Evolutionary conservation across 2,113 vertebrate genomes (phyloP).

Genomic region (Heteronetta atricapilla): DNA sequence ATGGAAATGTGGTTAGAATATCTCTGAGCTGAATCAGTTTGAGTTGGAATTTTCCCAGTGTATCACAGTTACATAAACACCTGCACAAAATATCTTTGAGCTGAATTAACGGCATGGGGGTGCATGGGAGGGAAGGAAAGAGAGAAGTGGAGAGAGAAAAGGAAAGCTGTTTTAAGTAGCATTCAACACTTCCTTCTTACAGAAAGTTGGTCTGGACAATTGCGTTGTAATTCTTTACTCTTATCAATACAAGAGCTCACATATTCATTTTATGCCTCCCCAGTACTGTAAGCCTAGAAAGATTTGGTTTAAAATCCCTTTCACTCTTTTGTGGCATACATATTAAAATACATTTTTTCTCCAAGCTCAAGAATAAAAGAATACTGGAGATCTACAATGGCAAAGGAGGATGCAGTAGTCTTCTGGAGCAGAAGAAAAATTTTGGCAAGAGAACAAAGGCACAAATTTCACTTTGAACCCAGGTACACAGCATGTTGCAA

Average conservation of each 20-base stretch:
- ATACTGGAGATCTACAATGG: not conserved
- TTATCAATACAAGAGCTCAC: not conserved
- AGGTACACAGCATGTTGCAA: not conserved
- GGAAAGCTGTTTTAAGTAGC: constrained; percentile 14
- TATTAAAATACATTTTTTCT: not conserved
- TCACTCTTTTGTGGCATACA: not conserved
- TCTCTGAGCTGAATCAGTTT: constrained; percentile 29
- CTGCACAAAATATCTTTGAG: constrained; percentile 48
- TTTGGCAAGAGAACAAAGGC: constrained; percentile 41
- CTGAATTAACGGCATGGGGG: constrained; percentile 31
- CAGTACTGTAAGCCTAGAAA: not conserved
- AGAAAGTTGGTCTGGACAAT: not conserved
- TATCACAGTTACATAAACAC: constrained; percentile 57
- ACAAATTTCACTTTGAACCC: constrained; percentile 9
- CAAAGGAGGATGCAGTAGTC: not conserved
- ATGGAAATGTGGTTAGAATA: constrained; percentile 34
- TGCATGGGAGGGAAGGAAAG: not conserved
- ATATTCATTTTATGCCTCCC: not conserved
- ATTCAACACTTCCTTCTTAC: not conserved
- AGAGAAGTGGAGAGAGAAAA: not conserved
- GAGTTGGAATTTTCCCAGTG: constrained; percentile 56
- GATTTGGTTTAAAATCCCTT: not conserved
- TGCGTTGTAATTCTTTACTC: not conserved
- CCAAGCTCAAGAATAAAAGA: not conserved
- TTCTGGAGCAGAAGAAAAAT: not conserved